Evolutionary conservation across 1,140 invertebrate genomes (phyloP), one percentile per base, ranked within the genome.

Genomic region (Episyrphus balteatus): DNA sequence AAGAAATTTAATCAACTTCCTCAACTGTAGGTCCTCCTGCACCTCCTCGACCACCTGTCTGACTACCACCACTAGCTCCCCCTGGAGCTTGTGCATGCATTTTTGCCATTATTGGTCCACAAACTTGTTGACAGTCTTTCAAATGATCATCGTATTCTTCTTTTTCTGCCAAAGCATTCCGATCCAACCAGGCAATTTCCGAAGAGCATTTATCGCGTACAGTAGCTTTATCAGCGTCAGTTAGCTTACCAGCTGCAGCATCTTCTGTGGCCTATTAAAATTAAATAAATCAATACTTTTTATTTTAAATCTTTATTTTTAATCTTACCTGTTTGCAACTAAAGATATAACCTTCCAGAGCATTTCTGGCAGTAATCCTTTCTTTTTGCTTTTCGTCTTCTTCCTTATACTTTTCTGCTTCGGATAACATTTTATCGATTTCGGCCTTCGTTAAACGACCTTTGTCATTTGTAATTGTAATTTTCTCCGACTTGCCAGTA

Each of bases 401-500:
- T 17, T 73, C 70, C 51, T 77, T 79, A 57, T 81, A 85, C 50
- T 77, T 79, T 51, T 85, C 81, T 9, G 84, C 83, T 31, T 86
- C 84, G n/a, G 75, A 67, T 11, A 97, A 74, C 92, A 96, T 97
- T 30, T 82, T 75, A 56, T 95, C 89, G 54, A 96, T 96, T 56
- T 96, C 91, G 19, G 86, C 84, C 61, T 93, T 91, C 18, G 80
- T 84, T 3, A 96, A 72, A 17, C 92, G 79, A 3, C 92, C 90
- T 65, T 93, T 94, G 61, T 96, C 92, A 59, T 96, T 96, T 18
- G 86, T 91, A 47, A 95, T 95, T 21, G 86, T 83, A 48, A 88
- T 86, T 54, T 79, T 80, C 58, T 88, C 83, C 2, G 77, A 78
- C 47, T 79, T 82, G 15, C 85, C 85, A 3, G 83, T 87, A 47